These are phyloP conservation scores for Bubo bubo DNA, from an alignment of 2,113 vertebrate species.

Conservation along the genomic window DNA sequence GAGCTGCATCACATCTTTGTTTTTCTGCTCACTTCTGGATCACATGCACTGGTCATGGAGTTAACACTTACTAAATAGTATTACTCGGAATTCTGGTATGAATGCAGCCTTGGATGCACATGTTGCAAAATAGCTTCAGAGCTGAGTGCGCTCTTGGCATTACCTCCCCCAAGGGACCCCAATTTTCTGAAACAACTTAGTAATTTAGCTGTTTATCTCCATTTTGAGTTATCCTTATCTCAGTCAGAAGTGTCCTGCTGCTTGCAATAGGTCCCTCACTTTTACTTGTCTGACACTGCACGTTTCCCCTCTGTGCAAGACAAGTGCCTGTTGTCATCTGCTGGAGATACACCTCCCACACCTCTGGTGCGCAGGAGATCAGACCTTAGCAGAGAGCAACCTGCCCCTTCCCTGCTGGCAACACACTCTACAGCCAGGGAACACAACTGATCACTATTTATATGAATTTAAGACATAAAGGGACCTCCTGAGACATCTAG, in stretches of 20 bases:
- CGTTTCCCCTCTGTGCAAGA: background rate
- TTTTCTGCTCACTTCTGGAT: conserved; percentile 24
- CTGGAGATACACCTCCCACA: background rate
- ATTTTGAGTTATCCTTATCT: background rate
- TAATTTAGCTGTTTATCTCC: background rate
- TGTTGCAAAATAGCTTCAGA: conserved; percentile 8
- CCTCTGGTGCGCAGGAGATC: background rate
- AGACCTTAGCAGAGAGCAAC: background rate
- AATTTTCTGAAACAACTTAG: background rate
- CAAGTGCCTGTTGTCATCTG: background rate
- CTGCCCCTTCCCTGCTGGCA: background rate
- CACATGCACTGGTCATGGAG: background rate
- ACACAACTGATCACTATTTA: background rate
- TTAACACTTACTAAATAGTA: background rate
- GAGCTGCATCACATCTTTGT: conserved; percentile 40
- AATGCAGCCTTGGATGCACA: background rate
- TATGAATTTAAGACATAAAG: background rate
- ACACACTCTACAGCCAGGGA: background rate
- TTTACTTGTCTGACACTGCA: background rate
- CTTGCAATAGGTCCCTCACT: background rate
- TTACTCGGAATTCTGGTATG: conserved; percentile 14
- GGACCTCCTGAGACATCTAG: background rate
- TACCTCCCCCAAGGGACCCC: background rate
- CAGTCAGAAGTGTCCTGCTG: background rate
- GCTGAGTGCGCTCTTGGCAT: background rate